Base-by-base conservation (phyloP, 2,888 invertebrate genomes). In the Epinotia brunnichana region DNA sequence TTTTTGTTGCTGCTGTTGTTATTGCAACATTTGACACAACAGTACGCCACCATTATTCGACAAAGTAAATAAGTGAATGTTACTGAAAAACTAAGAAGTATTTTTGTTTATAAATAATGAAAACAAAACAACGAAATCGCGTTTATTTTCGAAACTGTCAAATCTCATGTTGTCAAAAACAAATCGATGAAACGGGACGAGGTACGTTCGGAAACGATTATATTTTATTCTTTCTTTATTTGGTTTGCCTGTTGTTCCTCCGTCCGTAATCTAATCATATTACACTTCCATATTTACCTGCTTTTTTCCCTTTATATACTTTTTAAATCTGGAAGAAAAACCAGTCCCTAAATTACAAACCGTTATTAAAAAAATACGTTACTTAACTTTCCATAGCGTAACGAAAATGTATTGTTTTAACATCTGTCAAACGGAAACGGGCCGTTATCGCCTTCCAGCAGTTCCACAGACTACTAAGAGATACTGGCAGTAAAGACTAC, bases 11-110 rank as follows among this genome's bases (percentile, higher is more conserved):
- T 81, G 54, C 77, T 81, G 35, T 80, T 84, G 67, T 79, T 83
- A 54, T 68, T 75, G 64, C 84, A 84, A 10, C 81, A 81, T 74
- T 79, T 79, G 5, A 84, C 83, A 76, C 83, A 82, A 59, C 84
- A 84, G 75, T 82, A 82, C 0, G 74, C 76, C 10, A 83, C 83
- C 84, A 84, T 84, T 76, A 53, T 77, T 29, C 1, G n/a, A 11
- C 2, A 56, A 59, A 39, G 9, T 15, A 44, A 44, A 15, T 15
- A n/a, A 39, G 11, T 41, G n/a, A n/a, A 39, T 15, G 3, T 3
- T 39, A 17, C 15, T 10, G 19, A n/a, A 10, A 41, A 24, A 10
- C 4, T 5, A 19, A 10, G 11, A 44, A 13, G 53, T 61, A 51
- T 71, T 66, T 59, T 60, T 17, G 53, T 53, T 53, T 59, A 69